Base-by-base conservation (phyloP, 2,797 vertebrate genomes). In the Perodicticus potto region DNA sequence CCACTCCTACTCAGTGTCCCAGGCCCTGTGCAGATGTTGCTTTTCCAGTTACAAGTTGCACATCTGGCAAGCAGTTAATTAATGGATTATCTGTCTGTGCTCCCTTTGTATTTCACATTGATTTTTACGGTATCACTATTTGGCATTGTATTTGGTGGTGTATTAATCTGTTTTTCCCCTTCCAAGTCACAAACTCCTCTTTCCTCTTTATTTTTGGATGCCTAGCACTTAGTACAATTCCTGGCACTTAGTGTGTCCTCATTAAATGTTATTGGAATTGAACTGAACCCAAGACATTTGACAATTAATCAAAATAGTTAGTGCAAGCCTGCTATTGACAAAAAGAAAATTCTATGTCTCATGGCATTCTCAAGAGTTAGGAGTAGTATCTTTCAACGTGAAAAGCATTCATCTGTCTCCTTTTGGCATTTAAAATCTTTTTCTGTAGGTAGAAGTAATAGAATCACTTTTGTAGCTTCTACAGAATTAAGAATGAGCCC, bases 241-340 rank as follows among this genome's bases (percentile, higher is more conserved):
- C 49, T 84, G 53, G 49, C 45, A 45, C 73, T 63, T 82, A 86
- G 17, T 93, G 37, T 72, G 45, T 61, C 72, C 32, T 93, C 59
- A n/a, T 91, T 70, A 78, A 96, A 27, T 78, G 10, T 22, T 95
- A 96, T 84, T 49, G 65, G 45, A 91, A 81, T 63, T 77, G 40
- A 92, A 84, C 67, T 83, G 10, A 81, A 82, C 43, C 23, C 25
- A 84, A 25, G 25, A 11, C 14, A 63, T 55, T 78, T 94, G 57
- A 89, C 7, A 82, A 65, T 89, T 59, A 53, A 59, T 65, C 88
- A 67, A 86, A 95, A 80, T 25, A 94, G 65, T 89, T 25, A 94
- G 65, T 89, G 8, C n/a, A 92, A 76, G 70, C 8, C n/a, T 90
- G 22, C 45, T 49, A 72, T 86, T 77, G 32, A 19, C 23, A 27